Conservation (phyloP, 1,140 invertebrate genomes). For the Nymphalis io region DNA sequence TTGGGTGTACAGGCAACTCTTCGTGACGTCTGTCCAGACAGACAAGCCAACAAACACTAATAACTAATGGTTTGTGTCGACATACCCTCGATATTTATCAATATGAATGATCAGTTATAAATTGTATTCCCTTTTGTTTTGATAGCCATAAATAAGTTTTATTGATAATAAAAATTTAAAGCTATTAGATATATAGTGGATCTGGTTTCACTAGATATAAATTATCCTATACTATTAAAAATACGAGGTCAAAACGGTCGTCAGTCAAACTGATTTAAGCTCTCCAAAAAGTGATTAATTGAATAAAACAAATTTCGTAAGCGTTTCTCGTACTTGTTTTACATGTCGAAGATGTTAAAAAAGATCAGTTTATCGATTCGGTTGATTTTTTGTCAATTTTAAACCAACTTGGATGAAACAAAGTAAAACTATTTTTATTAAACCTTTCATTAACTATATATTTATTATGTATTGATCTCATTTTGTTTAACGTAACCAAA, state of each 20-base stretch:
- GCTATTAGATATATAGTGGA: background rate
- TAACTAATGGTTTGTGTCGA: background rate
- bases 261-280: too few species aligned
- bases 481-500: too few species aligned
- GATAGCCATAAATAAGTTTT: constrained; percentile 31
- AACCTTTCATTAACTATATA: too few species aligned
- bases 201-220: constrained; percentile 6
- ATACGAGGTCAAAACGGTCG: constrained; percentile 13
- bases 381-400: too few species aligned
- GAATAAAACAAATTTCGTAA: too few species aligned
- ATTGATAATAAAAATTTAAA: constrained; percentile 30
- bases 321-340: too few species aligned
- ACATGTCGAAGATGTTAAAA: too few species aligned
- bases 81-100: constrained; percentile 3
- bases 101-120: background rate
- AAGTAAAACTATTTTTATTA: too few species aligned
- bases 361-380: too few species aligned
- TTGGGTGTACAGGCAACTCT: background rate
- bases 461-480: too few species aligned
- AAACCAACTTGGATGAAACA: too few species aligned
- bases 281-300: too few species aligned
- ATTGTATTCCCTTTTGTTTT: constrained; percentile 5
- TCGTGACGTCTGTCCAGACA: background rate
- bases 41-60: background rate
- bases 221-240: constrained; percentile 24